phyloP scores from a whole-genome alignment of 1,140 invertebrate genomes.

The Brachionus asplanchnoidis region DNA sequence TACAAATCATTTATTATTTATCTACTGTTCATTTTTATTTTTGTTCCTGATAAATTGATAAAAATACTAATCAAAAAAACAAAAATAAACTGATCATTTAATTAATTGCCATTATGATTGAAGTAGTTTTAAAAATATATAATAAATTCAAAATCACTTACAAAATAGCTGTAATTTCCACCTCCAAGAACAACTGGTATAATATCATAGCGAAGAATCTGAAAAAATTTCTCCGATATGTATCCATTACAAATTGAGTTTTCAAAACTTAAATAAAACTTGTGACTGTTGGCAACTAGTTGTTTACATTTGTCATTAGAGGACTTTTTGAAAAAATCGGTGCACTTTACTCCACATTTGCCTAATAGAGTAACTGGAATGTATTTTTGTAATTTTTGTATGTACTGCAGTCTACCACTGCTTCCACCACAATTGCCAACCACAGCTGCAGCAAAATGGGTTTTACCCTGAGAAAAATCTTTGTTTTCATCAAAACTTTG shows the following conservation, averaged over 20 bases:
- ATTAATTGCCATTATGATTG: too few species aligned
- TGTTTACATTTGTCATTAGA: neutral
- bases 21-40: too few species aligned
- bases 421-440: constrained; percentile 42
- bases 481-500: neutral
- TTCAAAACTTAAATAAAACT: constrained; percentile 44
- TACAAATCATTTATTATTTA: too few species aligned
- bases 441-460: constrained; percentile 3
- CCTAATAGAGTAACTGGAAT: constrained; percentile 12
- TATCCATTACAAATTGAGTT: constrained; percentile 43
- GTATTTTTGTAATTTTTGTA: constrained; percentile 25
- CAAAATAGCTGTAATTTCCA: neutral
- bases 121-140: too few species aligned
- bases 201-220: neutral
- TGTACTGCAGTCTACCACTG: constrained; percentile 12
- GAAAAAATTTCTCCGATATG: constrained; percentile 44
- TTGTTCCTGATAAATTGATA: too few species aligned
- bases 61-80: too few species aligned
- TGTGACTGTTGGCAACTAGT: neutral
- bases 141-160: neutral
- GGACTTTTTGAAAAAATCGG: neutral
- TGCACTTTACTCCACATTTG: constrained; percentile 26
- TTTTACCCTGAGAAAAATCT: neutral
- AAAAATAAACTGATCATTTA: too few species aligned
- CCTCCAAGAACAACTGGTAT: constrained; percentile 43